These are phyloP conservation scores for Poecilia picta DNA, from an alignment of 2,797 vertebrate genomes.

Conservation along the genomic window DNA sequence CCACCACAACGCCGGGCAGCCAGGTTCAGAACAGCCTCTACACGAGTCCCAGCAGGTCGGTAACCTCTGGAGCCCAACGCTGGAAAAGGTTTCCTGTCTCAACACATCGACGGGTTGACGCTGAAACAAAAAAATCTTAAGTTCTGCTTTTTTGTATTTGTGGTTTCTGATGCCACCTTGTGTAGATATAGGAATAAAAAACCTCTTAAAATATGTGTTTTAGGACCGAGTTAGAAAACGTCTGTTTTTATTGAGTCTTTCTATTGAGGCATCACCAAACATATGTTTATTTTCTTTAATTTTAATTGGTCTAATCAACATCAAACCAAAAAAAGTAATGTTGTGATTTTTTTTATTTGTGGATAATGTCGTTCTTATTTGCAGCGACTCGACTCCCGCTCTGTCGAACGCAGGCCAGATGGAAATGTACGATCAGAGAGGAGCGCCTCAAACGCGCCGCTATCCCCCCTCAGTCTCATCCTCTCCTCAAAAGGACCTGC, in stretches of 20 bases:
- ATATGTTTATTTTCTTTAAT: neutral
- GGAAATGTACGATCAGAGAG: constrained; percentile 95
- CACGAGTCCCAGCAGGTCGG: constrained; percentile 90
- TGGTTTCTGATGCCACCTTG: neutral
- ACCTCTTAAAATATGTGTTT: neutral
- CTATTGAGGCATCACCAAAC: neutral
- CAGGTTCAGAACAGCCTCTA: constrained; percentile 92
- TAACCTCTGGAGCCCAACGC: neutral
- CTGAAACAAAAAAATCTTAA: neutral
- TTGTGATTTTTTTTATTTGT: neutral
- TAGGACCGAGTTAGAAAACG: neutral
- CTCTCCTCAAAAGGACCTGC: constrained; percentile 96
- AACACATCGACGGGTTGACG: neutral
- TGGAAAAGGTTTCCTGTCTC: neutral
- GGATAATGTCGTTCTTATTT: constrained; percentile 30
- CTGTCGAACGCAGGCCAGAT: constrained; percentile 93
- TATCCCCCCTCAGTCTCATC: constrained; percentile 92
- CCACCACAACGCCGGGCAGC: constrained; percentile 78
- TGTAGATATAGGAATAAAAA: neutral
- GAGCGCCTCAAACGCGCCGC: constrained; percentile 89
- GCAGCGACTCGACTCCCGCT: constrained; percentile 88
- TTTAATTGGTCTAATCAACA: constrained; percentile 5
- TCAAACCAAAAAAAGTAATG: constrained; percentile 11
- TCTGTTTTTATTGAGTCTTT: neutral
- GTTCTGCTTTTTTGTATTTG: neutral